Conservation (phyloP, 2,113 vertebrate genomes). For the Nycticorax nycticorax region DNA sequence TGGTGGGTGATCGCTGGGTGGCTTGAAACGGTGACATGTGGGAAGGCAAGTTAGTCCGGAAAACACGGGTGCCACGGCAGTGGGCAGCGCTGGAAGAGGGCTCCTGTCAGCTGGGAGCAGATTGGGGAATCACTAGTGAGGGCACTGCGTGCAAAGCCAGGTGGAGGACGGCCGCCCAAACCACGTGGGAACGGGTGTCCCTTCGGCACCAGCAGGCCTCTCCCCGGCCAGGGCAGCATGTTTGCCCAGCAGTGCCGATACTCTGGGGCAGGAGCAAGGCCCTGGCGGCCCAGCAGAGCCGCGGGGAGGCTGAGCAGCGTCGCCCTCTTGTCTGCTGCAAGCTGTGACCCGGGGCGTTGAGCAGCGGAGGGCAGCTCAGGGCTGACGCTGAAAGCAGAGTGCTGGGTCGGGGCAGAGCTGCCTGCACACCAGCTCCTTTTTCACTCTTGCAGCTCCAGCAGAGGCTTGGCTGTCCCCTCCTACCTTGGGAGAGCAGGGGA, state of each 20-base stretch:
- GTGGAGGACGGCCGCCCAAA: rapidly evolving
- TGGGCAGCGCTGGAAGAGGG: background rate
- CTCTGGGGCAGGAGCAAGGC: background rate
- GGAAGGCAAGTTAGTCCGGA: background rate
- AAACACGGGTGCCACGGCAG: background rate
- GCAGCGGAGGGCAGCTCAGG: rapidly evolving
- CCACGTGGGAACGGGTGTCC: rapidly evolving
- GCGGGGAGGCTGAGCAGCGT: rapidly evolving
- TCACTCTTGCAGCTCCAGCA: rapidly evolving
- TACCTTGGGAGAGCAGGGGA: background rate
- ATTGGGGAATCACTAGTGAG: background rate
- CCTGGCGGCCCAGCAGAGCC: background rate
- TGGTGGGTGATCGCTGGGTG: background rate
- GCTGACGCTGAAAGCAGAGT: rapidly evolving
- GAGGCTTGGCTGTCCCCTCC: background rate
- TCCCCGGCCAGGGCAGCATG: rapidly evolving
- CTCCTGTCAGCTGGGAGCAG: background rate
- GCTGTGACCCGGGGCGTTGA: rapidly evolving
- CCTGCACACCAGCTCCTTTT: rapidly evolving
- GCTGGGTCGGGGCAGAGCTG: background rate
- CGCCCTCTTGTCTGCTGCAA: too few relatives aligned
- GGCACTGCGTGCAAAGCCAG: background rate
- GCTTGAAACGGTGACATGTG: background rate
- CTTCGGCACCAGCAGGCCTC: background rate
- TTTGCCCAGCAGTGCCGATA: background rate